Evolutionary conservation across 2,113 vertebrate species (phyloP).

Genomic region (Mungos mungo): DNA sequence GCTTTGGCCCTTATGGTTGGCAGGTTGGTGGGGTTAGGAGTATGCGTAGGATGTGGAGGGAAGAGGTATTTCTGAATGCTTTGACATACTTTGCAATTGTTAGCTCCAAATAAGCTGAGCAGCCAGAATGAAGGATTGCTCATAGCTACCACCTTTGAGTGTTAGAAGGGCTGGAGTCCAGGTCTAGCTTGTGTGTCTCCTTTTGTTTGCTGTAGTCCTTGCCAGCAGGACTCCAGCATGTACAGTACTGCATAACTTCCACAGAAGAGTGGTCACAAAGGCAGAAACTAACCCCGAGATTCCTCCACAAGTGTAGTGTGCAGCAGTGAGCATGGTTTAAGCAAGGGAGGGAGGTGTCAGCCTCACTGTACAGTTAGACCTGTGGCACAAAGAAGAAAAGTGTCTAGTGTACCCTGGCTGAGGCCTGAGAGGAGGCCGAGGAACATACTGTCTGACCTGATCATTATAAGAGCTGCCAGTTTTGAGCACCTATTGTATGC

Average conservation of each 20-base stretch:
- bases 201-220: neutral
- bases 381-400: neutral
- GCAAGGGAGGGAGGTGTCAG: neutral
- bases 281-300: neutral
- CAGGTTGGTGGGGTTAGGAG: no score
- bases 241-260: neutral
- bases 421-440: neutral
- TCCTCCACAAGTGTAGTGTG: neutral
- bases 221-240: neutral
- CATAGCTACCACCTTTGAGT: neutral
- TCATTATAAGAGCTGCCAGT: neutral
- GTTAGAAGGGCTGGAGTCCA: neutral
- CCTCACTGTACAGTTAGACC: no score
- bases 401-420: neutral
- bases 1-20: neutral
- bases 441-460: neutral
- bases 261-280: neutral
- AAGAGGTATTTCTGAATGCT: neutral
- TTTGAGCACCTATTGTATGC: neutral
- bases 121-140: neutral
- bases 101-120: neutral
- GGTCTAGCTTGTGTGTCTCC: neutral
- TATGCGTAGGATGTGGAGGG: neutral
- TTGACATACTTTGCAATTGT: neutral
- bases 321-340: neutral